Evolutionary conservation across 2,113 vertebrate genomes (phyloP).

Genomic region (Hippoglossus stenolepis): DNA sequence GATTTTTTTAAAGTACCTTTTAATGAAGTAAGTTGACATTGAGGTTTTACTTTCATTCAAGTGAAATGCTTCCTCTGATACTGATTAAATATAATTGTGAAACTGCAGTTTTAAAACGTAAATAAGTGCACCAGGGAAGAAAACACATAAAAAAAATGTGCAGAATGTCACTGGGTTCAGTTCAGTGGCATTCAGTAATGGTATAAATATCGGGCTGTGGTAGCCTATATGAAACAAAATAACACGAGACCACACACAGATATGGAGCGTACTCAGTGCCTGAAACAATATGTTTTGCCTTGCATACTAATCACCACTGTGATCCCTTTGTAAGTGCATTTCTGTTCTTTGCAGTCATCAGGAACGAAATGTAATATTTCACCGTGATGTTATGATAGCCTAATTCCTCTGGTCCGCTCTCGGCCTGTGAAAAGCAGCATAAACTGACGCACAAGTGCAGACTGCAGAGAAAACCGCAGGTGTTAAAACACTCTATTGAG

Average conservation of each 20-base stretch:
- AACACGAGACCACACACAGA: slow-evolving; percentile 53
- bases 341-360: slow-evolving; percentile 48
- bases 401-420: slow-evolving; percentile 52
- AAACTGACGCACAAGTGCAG: slow-evolving; percentile 46
- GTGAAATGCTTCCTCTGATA: neutral
- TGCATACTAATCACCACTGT: slow-evolving; percentile 33
- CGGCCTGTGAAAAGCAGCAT: slow-evolving; percentile 39
- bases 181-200: slow-evolving; percentile 13
- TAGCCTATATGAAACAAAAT: slow-evolving; percentile 20
- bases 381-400: slow-evolving; percentile 50
- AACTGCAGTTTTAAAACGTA: neutral
- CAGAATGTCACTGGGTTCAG: slow-evolving; percentile 5
- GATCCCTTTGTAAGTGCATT: slow-evolving; percentile 37
- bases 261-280: slow-evolving; percentile 5
- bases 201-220: slow-evolving; percentile 17
- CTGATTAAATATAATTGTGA: neutral
- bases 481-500: slow-evolving; percentile 61
- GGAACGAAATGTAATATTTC: slow-evolving; percentile 63
- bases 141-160: neutral
- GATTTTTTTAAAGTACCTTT: too few relatives aligned
- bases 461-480: slow-evolving; percentile 58
- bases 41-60: too few relatives aligned
- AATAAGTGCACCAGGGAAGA: neutral
- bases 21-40: too few relatives aligned
- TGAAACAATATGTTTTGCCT: slow-evolving; percentile 56